Conservation (phyloP, 2,797 vertebrate species). For the Bradypus variegatus region DNA sequence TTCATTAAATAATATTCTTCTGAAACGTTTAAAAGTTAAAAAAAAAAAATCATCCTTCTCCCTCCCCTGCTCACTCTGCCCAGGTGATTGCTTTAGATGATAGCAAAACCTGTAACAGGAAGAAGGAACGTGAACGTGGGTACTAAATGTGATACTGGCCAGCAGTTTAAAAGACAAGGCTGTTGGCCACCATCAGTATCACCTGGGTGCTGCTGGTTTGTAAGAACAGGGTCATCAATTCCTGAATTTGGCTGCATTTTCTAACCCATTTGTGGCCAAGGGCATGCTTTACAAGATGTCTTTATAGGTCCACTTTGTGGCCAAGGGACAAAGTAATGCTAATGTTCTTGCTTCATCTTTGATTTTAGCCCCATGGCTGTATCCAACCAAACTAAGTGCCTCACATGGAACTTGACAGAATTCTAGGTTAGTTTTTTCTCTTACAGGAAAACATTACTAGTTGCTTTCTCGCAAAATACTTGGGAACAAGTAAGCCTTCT, state of each 20-base stretch:
- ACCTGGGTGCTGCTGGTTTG: background rate
- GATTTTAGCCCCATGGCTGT: background rate
- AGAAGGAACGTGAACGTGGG: too few species aligned
- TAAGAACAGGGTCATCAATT: background rate
- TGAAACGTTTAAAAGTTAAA: slow-evolving; percentile 7
- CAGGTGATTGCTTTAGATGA: background rate
- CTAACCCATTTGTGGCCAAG: background rate
- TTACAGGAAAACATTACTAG: background rate
- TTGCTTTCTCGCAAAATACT: background rate
- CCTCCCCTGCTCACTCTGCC: background rate
- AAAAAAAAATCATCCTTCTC: background rate
- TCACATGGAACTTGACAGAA: background rate
- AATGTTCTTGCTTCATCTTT: background rate
- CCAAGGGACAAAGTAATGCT: background rate
- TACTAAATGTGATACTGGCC: background rate
- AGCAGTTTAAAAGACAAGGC: background rate
- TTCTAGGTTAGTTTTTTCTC: background rate
- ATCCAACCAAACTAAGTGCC: background rate
- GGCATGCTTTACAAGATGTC: background rate
- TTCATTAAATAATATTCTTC: slow-evolving; percentile 6
- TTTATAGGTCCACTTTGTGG: background rate
- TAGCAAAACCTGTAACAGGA: background rate
- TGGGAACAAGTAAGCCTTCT: background rate
- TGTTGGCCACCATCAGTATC: background rate
- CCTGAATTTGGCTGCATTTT: background rate